phyloP scores from a whole-genome alignment of 1,140 invertebrate genomes.

The Caerostris darwini region DNA sequence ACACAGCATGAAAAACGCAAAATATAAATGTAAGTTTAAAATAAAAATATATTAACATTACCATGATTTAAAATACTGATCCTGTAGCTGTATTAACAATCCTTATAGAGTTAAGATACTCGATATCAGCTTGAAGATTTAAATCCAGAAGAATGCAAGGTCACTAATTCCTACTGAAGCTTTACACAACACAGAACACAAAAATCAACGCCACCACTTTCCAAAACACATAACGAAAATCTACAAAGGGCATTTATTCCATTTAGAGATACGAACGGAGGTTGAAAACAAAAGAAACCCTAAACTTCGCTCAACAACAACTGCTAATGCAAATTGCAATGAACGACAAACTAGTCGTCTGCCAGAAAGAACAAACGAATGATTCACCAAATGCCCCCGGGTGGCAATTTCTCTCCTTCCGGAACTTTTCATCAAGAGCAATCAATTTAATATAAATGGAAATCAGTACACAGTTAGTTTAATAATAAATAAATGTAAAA shows the following conservation, averaged over 20 bases:
- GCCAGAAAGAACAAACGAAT: neutral
- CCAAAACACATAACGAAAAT: neutral
- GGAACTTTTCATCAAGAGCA: slow-evolving; percentile 42
- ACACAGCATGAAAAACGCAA: too few relatives aligned
- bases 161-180: neutral
- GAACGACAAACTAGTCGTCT: too few relatives aligned
- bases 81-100: too few relatives aligned
- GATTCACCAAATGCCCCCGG: slow-evolving; percentile 3
- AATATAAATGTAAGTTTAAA: too few relatives aligned
- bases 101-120: neutral
- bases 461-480: too few relatives aligned
- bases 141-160: neutral
- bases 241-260: neutral
- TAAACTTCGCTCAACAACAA: neutral
- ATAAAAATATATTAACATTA: too few relatives aligned
- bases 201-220: neutral
- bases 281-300: neutral
- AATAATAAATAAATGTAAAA: too few relatives aligned
- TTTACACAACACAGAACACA: neutral
- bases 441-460: too few relatives aligned
- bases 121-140: neutral
- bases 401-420: slow-evolving; percentile 2
- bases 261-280: neutral
- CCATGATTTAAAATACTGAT: too few relatives aligned
- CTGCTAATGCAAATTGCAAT: slow-evolving; percentile 1